Base-by-base conservation (phyloP, 1,140 invertebrate genomes). In the Scaptomyza pallida region DNA sequence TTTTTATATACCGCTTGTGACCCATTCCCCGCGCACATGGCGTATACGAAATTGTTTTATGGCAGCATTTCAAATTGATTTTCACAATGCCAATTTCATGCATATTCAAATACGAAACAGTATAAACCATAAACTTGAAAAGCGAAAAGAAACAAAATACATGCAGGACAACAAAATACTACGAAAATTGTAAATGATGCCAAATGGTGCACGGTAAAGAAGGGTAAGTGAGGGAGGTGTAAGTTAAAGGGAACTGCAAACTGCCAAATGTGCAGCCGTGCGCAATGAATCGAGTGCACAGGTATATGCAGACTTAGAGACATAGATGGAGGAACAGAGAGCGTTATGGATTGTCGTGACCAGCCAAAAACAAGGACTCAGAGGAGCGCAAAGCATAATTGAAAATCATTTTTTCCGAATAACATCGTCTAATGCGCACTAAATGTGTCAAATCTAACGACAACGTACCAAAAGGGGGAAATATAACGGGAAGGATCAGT, bases 241-340 rank as follows among this genome's bases (percentile, higher is more conserved):
- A 12, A 35, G 21, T 37, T 16, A 55, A 40, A 30, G 26, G 26
- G 26, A 33, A 37, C 56, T 71, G 56, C 43, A 44, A 65, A 23
- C 45, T 65, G 72, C 63, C 70, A 83, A 69, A 83, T 76, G 80
- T 76, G 80, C 80, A 86, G 72, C 80, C 81, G 80, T 86, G 80
- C 77, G 80, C 81, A 83, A 86, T 86, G 68, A 86, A 57, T 68
- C 80, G 81, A 67, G 60, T 83, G 80, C 80, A 83, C 80, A 83
- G 80, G 80, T 86, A 83, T 68, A 21, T 57, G 44, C 70, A 44
- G 76, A 80, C 63, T 75, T n/a, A 26, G 23, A 26, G 5, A 26
- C 0, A 26, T n/a, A n/a, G n/a, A n/a, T n/a, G n/a, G 23, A 23
- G 21, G 5, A 5, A 23, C 21, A 23, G 21, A 26, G 23, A 26